phyloP scores from a whole-genome alignment of 2,888 invertebrate species.

The Meteorus colon region DNA sequence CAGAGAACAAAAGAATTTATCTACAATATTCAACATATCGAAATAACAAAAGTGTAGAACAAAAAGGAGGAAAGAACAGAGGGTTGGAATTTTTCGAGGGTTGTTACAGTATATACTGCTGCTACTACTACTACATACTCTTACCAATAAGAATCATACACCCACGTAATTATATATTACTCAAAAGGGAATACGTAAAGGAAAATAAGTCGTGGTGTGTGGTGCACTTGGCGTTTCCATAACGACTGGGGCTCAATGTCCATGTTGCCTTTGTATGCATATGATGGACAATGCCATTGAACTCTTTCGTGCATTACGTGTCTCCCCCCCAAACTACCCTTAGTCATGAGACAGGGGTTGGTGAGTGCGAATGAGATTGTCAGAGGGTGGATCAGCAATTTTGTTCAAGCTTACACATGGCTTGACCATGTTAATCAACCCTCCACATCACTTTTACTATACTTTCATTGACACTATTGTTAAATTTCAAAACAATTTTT shows the following conservation, averaged over 20 bases:
- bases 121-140: not conserved
- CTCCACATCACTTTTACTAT: not conserved
- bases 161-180: constrained; percentile 11
- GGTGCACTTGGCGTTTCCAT: constrained; percentile 58
- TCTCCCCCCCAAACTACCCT: constrained; percentile 41
- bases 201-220: constrained; percentile 50
- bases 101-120: not conserved
- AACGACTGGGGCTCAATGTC: constrained; percentile 53
- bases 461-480: not conserved
- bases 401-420: not conserved
- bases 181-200: constrained; percentile 30
- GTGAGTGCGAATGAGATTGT: constrained; percentile 47
- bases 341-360: constrained; percentile 46
- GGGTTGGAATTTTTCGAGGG: not conserved
- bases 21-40: not conserved
- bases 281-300: constrained; percentile 54
- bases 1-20: not conserved
- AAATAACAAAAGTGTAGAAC: not conserved
- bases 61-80: not conserved
- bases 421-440: not conserved
- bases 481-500: not conserved
- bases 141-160: not conserved
- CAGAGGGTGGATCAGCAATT: constrained; percentile 8
- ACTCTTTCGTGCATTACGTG: constrained; percentile 58
- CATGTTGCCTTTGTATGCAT: not conserved